Conservation (phyloP, 2,113 vertebrate species). For the Tetraodon nigroviridis region DNA sequence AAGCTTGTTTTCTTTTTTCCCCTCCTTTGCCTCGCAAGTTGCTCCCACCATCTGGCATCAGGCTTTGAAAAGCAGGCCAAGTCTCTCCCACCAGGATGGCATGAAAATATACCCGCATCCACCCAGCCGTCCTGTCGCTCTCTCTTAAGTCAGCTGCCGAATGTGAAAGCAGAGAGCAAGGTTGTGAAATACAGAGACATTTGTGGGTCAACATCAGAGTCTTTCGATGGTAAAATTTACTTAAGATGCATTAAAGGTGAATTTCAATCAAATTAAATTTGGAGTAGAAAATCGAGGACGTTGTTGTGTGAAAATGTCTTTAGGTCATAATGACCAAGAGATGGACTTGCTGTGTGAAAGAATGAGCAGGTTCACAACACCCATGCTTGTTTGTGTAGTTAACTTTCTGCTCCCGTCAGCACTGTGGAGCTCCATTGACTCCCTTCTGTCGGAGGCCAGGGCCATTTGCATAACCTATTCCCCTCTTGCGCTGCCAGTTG, state of each 20-base stretch:
- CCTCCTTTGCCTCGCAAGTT: constrained; percentile 69
- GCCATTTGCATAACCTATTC: constrained; percentile 69
- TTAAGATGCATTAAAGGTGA: constrained; percentile 8
- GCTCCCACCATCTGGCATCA: constrained; percentile 69
- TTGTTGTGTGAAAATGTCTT: constrained; percentile 6
- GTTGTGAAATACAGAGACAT: constrained; percentile 14
- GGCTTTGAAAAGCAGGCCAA: constrained; percentile 76
- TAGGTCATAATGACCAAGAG: constrained; percentile 28
- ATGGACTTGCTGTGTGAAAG: constrained; percentile 13
- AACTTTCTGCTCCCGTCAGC: constrained; percentile 65
- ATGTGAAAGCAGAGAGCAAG: constrained; percentile 36
- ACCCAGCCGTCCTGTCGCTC: constrained; percentile 55
- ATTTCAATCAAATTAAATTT: constrained; percentile 5
- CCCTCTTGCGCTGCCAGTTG: constrained; percentile 48
- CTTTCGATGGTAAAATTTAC: neutral
- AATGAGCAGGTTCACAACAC: constrained; percentile 35
- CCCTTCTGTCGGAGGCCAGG: constrained; percentile 51
- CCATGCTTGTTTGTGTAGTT: constrained; percentile 61
- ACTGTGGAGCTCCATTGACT: constrained; percentile 64
- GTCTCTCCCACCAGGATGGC: constrained; percentile 73
- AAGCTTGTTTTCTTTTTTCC: constrained; percentile 58
- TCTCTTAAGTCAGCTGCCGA: constrained; percentile 56
- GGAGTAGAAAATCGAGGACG: constrained; percentile 6
- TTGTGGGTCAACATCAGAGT: constrained; percentile 18
- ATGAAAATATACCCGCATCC: constrained; percentile 66